Percentiles rank a stretch among this genome's conserved stretches.
These are phyloP conservation scores for Caenorhabditis zanzibari DNA, from an alignment of 2,888 invertebrate species.

Conservation along the genomic window DNA sequence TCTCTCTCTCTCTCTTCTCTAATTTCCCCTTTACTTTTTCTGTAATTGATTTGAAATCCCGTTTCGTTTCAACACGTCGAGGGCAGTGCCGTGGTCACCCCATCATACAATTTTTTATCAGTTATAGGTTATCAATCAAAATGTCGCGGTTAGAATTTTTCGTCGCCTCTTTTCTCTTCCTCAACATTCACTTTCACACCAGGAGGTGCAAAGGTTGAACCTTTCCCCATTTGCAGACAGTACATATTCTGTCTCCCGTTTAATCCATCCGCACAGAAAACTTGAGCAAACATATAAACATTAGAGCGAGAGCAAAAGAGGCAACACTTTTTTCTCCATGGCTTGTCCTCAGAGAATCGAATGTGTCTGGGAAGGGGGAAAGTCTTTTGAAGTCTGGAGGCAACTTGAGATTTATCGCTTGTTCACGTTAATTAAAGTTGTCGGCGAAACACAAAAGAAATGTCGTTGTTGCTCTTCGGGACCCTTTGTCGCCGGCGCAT, in stretches of 20 bases:
- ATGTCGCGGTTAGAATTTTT: constrained; percentile 33
- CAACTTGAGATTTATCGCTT: constrained; percentile 54
- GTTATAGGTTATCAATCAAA: constrained; percentile 50
- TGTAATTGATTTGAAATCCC: constrained; percentile 3
- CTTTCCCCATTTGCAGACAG: not conserved
- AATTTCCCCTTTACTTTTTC: not conserved
- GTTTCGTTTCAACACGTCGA: not conserved
- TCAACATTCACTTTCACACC: constrained; percentile 14
- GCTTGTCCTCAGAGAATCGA: not conserved
- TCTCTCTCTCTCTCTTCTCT: not conserved
- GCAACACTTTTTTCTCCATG: constrained; percentile 2
- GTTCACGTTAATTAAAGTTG: constrained; percentile 52
- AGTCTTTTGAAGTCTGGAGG: not conserved
- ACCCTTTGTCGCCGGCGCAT: constrained; percentile 17
- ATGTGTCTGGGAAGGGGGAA: constrained; percentile 10
- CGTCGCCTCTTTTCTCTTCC: not conserved
- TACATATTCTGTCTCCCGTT: constrained; percentile 11
- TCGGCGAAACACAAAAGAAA: constrained; percentile 39
- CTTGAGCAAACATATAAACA: constrained; percentile 56
- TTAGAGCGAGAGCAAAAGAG: constrained; percentile 17
- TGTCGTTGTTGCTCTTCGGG: constrained; percentile 21
- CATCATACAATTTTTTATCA: constrained; percentile 32
- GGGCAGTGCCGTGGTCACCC: constrained; percentile 44
- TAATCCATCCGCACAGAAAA: constrained; percentile 44
- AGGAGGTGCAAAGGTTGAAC: constrained; percentile 53